Conservation (phyloP, 2,888 invertebrate species). For the Andrena praecox region DNA sequence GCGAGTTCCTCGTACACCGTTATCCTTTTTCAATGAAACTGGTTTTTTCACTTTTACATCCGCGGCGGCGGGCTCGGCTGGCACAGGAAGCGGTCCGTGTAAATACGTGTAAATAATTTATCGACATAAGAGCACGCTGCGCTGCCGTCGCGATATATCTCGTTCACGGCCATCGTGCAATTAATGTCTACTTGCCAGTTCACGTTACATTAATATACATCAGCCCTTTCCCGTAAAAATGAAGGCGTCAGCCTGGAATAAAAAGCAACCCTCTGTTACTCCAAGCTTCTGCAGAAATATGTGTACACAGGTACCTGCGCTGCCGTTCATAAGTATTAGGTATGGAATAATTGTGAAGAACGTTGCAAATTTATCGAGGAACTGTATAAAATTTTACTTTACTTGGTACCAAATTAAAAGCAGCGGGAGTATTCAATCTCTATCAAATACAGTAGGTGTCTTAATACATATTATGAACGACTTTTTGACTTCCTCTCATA, state of each 20-base stretch:
- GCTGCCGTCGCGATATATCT: slow-evolving; percentile 60
- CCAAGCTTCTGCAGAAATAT: not conserved
- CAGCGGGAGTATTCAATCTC: too few relatives aligned
- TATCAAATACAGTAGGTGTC: too few relatives aligned
- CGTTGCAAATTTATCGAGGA: too few relatives aligned
- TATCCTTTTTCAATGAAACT: slow-evolving; percentile 62
- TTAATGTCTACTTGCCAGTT: slow-evolving; percentile 62
- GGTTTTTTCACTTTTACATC: slow-evolving; percentile 69
- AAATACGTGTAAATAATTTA: slow-evolving; percentile 71
- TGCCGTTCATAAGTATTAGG: too few relatives aligned
- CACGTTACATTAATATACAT: slow-evolving; percentile 23
- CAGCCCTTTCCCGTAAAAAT: slow-evolving; percentile 25
- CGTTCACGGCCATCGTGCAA: slow-evolving; percentile 57
- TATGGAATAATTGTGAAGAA: too few relatives aligned
- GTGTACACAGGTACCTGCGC: not conserved
- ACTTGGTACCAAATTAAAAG: too few relatives aligned
- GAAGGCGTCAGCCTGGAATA: slow-evolving; percentile 29
- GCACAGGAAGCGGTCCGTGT: slow-evolving; percentile 54
- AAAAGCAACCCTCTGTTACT: slow-evolving; percentile 4
- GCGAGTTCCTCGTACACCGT: slow-evolving; percentile 50
- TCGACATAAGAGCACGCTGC: slow-evolving; percentile 52
- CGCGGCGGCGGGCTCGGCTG: slow-evolving; percentile 28
- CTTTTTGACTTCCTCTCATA: too few relatives aligned
- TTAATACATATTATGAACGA: too few relatives aligned
- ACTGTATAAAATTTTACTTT: too few relatives aligned